Evolutionary conservation across 2,888 invertebrate species (phyloP).

Genomic region (Diarsia brunnea): DNA sequence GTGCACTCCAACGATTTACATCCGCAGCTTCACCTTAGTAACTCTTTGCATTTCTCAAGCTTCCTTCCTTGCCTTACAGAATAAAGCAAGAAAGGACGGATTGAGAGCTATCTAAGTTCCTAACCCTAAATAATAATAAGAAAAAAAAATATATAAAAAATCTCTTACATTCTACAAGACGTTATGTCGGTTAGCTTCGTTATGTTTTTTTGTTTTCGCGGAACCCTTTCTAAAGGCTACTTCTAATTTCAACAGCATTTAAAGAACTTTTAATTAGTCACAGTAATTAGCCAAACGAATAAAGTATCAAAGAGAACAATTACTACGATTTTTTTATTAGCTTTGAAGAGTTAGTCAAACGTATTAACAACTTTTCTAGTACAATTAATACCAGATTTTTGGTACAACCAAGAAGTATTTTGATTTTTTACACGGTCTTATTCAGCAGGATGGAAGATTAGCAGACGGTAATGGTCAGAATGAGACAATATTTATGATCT

Average conservation of each 20-base stretch:
- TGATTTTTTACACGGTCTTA: neutral
- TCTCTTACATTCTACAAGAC: neutral
- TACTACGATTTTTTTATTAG: conserved; percentile 9
- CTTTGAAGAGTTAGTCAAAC: conserved; percentile 17
- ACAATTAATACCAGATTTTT: conserved; percentile 7
- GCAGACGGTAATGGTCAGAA: conserved; percentile 9
- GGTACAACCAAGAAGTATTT: neutral
- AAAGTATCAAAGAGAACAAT: conserved; percentile 29
- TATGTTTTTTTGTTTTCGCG: conserved; percentile 3
- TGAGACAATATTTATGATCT: conserved; percentile 30
- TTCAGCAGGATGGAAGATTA: conserved; percentile 36
- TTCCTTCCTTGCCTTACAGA: conserved; percentile 2
- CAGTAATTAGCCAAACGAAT: conserved; percentile 35
- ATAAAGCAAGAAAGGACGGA: neutral
- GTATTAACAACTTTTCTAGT: conserved; percentile 22
- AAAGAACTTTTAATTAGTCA: conserved; percentile 41
- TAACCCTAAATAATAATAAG: neutral
- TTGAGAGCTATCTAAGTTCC: neutral
- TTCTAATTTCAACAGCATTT: conserved; percentile 9
- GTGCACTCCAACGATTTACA: conserved; percentile 49
- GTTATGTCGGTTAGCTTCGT: neutral
- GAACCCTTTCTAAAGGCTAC: neutral
- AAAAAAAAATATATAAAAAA: neutral
- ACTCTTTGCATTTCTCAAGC: conserved; percentile 2
- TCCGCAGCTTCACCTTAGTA: conserved; percentile 21